Evolutionary conservation across 2,888 invertebrate species (phyloP).

Genomic region (Timema cristinae): DNA sequence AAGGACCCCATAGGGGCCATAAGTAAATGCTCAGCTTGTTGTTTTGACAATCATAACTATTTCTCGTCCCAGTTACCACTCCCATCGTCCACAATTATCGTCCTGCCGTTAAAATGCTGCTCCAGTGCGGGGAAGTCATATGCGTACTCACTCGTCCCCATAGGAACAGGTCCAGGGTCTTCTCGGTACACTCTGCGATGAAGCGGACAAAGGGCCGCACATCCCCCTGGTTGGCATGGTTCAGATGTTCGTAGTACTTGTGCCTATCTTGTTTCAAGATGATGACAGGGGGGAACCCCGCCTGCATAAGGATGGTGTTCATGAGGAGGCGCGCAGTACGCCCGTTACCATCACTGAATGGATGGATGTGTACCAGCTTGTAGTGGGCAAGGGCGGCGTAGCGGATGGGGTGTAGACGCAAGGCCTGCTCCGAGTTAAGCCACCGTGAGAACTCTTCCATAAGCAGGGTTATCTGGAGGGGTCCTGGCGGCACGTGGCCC

Average conservation of each 20-base stretch:
- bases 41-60: neutral
- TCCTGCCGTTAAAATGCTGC: slow-evolving; percentile 22
- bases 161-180: slow-evolving; percentile 80
- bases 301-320: slow-evolving; percentile 93
- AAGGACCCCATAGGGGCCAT: too few species aligned
- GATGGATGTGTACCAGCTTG: slow-evolving; percentile 94
- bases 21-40: too few species aligned
- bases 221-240: slow-evolving; percentile 91
- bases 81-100: slow-evolving; percentile 22
- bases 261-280: slow-evolving; percentile 78
- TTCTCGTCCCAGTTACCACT: slow-evolving; percentile 12
- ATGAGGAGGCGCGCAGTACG: slow-evolving; percentile 91
- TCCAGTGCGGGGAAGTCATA: slow-evolving; percentile 35
- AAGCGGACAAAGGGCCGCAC: slow-evolving; percentile 94
- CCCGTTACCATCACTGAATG: slow-evolving; percentile 95
- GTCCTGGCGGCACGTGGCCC: slow-evolving; percentile 88
- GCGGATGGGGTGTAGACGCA: slow-evolving; percentile 83
- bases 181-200: slow-evolving; percentile 88
- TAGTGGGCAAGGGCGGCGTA: slow-evolving; percentile 96
- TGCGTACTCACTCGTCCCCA: slow-evolving; percentile 73
- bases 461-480: slow-evolving; percentile 71
- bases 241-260: slow-evolving; percentile 82
- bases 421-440: slow-evolving; percentile 85
- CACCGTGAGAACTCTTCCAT: slow-evolving; percentile 87
- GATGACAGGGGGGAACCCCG: slow-evolving; percentile 94